Percentiles rank a stretch among this genome's conserved stretches.
Conservation (phyloP, 1,140 invertebrate genomes). For the Listronotus oregonensis region DNA sequence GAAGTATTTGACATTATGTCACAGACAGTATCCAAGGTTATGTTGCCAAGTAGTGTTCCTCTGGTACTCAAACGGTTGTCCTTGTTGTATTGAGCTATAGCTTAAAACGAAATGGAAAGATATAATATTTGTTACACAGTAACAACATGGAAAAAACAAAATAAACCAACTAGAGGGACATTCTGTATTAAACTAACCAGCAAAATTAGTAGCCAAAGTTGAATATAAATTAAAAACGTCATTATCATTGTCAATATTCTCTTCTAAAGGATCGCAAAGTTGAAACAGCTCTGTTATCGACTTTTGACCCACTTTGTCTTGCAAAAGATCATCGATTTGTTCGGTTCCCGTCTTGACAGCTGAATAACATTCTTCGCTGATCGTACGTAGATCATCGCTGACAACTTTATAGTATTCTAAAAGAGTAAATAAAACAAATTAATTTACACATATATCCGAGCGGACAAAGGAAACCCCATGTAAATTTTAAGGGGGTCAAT, state of each 20-base stretch:
- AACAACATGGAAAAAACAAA: too few species aligned
- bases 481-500: too few species aligned
- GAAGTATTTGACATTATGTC: conserved; percentile 71
- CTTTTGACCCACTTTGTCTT: conserved; percentile 64
- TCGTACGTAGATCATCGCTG: conserved; percentile 66
- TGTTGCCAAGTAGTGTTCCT: conserved; percentile 64
- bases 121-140: too few species aligned
- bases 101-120: conserved; percentile 53
- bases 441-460: too few species aligned
- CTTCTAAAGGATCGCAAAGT: conserved; percentile 77
- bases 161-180: too few species aligned
- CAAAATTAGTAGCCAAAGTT: conserved; percentile 81
- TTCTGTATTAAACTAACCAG: conserved; percentile 53
- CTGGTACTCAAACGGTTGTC: conserved; percentile 78
- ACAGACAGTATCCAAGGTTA: conserved; percentile 82
- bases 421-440: too few species aligned
- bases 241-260: conserved; percentile 62
- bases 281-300: conserved; percentile 71
- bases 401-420: conserved; percentile 80
- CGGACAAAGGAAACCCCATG: too few species aligned
- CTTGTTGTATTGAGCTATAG: conserved; percentile 92
- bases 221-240: conserved; percentile 83
- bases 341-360: conserved; percentile 67
- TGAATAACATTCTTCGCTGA: conserved; percentile 67
- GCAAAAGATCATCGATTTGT: conserved; percentile 69